phyloP scores from a whole-genome alignment of 2,888 invertebrate genomes.

The Melanotus villosus region DNA sequence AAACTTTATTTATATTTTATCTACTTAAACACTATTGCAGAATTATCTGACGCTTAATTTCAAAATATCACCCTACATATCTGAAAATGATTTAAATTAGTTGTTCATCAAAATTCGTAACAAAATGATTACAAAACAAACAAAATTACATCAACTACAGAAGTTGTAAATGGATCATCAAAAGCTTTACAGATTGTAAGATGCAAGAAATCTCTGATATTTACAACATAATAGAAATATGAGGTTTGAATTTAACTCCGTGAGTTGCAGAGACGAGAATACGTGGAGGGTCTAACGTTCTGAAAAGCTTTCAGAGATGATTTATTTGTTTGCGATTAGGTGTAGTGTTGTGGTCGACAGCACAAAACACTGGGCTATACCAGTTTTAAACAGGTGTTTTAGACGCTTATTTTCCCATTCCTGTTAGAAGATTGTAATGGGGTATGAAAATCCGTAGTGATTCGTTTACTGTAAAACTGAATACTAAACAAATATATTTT shows the following conservation, averaged over 20 bases:
- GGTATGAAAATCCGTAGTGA: slow-evolving; percentile 26
- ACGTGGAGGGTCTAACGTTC: slow-evolving; percentile 30
- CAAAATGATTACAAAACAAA: too few relatives aligned
- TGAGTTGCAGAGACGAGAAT: slow-evolving; percentile 26
- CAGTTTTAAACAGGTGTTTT: slow-evolving; percentile 65
- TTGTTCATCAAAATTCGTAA: too few relatives aligned
- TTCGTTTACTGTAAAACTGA: slow-evolving; percentile 7
- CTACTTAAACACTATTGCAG: too few relatives aligned
- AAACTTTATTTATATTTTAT: too few relatives aligned
- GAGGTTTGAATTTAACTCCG: slow-evolving; percentile 28
- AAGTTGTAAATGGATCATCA: neutral
- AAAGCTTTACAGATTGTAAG: neutral
- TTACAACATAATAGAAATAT: slow-evolving; percentile 23
- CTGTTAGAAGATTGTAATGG: slow-evolving; percentile 47
- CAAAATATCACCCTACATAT: too few relatives aligned
- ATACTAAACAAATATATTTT: too few relatives aligned
- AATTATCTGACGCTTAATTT: too few relatives aligned
- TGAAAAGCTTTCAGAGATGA: slow-evolving; percentile 63
- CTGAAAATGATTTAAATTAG: too few relatives aligned
- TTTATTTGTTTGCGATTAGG: slow-evolving; percentile 65
- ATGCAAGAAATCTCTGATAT: slow-evolving; percentile 9
- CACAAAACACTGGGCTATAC: slow-evolving; percentile 46
- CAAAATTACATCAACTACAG: neutral
- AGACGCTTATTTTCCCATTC: slow-evolving; percentile 64
- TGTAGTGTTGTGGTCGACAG: slow-evolving; percentile 60